Base-by-base conservation (phyloP, 2,888 invertebrate species). In the Balanococcus diminutus region DNA sequence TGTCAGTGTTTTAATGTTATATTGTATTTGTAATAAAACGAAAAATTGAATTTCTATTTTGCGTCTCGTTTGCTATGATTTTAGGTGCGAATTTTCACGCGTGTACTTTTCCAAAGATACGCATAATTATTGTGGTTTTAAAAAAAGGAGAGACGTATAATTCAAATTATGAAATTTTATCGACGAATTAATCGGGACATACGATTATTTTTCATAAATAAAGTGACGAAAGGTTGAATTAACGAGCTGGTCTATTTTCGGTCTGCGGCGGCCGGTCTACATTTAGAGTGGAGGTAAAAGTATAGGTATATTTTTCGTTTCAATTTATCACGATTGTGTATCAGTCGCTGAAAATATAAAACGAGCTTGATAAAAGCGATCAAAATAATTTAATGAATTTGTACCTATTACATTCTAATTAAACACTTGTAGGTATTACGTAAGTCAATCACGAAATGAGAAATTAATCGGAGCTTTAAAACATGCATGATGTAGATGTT, bases 1-100 rank as follows among this genome's bases (percentile, higher is more conserved):
- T 85, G 85, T 85, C 85, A 79, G 85, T 85, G 85, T 85, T 85
- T 85, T 85, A 85, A 85, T 85, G 85, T 85, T 85, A 85, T 72
- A 39, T 31, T 85, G 75, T 85, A 42, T 79, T 79, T 79, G 75
- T 79, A 79, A 32, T 79, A 36, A 79, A 79, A 79, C 9, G n/a
- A n/a, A 25, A 32, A 75, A 75, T n/a, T 75, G 16, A 28, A 72
- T 75, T 75, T 75, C n/a, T 75, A 75, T 32, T 28, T 32, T 16
- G 32, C 32, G 3, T 36, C 9, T 25, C 19, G n/a, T 6, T 28
- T 36, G 25, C 16, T 22, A n/a, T 61, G 61, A 25, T 61, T 61
- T 67, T 28, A 2, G 2, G 9, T 56, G 14, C 11, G 28, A 16
- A 4, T 28, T 31, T 16, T 28, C 19, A 56, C 4, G 16, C 19